Evolutionary conservation across 2,113 vertebrate species (phyloP).

Genomic region (Plecotus auritus): DNA sequence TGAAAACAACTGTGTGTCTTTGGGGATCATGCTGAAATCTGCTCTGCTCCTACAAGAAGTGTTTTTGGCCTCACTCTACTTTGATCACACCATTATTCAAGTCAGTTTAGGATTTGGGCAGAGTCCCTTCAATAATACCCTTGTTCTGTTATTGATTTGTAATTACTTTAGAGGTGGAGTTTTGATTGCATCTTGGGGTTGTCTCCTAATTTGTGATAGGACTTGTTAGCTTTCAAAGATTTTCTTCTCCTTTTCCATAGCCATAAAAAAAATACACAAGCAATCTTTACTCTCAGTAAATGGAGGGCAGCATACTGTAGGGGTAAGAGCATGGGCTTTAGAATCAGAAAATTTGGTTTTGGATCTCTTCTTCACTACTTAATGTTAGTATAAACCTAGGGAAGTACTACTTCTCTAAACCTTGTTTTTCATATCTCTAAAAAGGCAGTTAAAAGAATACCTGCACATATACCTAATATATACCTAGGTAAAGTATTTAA

Average conservation of each 20-base stretch:
- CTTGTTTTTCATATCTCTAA: not conserved
- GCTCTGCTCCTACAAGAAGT: not conserved
- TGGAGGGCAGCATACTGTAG: not conserved
- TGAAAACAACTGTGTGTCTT: not conserved
- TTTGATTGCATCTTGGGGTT: not conserved
- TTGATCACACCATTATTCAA: not conserved
- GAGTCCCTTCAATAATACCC: not conserved
- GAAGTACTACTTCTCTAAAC: not conserved
- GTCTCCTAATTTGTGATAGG: not conserved
- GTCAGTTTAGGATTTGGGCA: not conserved
- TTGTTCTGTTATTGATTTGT: not conserved
- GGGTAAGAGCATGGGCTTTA: not conserved
- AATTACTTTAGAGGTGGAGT: not conserved
- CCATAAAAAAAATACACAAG: not conserved
- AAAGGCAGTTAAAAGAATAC: not conserved
- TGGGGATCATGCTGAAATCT: not conserved
- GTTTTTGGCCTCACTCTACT: not conserved
- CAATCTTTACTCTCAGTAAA: not conserved
- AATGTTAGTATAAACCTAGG: not conserved
- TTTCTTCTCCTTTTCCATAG: conserved; percentile 13
- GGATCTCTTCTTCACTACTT: not conserved
- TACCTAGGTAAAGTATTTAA: not conserved
- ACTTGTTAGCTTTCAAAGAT: not conserved
- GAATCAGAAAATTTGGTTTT: not conserved
- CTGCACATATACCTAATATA: not conserved